These are phyloP conservation scores for Hesperia comma DNA, from an alignment of 2,888 invertebrate genomes.

Conservation along the genomic window DNA sequence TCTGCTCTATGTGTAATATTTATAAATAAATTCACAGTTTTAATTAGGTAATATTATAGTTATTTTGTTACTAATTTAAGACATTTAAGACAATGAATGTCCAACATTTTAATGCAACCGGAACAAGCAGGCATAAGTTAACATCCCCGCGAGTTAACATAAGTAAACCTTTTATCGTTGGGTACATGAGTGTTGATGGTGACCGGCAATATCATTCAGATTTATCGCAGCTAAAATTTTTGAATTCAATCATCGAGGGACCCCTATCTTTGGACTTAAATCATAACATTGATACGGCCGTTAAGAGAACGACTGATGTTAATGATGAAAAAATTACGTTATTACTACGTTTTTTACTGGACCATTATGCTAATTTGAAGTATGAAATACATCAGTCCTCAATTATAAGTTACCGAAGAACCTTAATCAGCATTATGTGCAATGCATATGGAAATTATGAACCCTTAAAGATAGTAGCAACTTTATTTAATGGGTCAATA, in stretches of 20 bases:
- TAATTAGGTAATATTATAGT: too few species aligned
- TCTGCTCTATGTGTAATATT: too few species aligned
- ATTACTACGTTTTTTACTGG: conserved; percentile 48
- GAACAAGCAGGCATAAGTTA: not conserved
- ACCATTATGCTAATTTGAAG: conserved; percentile 43
- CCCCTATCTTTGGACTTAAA: conserved; percentile 47
- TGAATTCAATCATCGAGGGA: conserved; percentile 45
- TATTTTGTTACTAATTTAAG: not conserved
- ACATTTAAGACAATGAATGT: not conserved
- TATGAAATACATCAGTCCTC: conserved; percentile 37
- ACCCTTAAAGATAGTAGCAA: conserved; percentile 46
- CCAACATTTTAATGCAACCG: not conserved
- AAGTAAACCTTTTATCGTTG: conserved; percentile 44
- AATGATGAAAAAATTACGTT: conserved; percentile 52
- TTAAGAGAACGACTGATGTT: conserved; percentile 52
- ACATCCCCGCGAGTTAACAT: not conserved
- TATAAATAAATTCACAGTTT: too few species aligned
- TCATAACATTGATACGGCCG: conserved; percentile 50
- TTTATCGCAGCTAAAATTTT: conserved; percentile 53
- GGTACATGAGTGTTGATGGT: conserved; percentile 55
- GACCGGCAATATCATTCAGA: conserved; percentile 48
- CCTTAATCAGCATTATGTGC: conserved; percentile 53
- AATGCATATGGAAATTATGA: conserved; percentile 43
- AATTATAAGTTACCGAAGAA: conserved; percentile 53
- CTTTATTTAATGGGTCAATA: conserved; percentile 51